Evolutionary conservation across 2,113 vertebrate species (phyloP), one percentile per base, ranked within the genome.

Genomic region (Gavia stellata): DNA sequence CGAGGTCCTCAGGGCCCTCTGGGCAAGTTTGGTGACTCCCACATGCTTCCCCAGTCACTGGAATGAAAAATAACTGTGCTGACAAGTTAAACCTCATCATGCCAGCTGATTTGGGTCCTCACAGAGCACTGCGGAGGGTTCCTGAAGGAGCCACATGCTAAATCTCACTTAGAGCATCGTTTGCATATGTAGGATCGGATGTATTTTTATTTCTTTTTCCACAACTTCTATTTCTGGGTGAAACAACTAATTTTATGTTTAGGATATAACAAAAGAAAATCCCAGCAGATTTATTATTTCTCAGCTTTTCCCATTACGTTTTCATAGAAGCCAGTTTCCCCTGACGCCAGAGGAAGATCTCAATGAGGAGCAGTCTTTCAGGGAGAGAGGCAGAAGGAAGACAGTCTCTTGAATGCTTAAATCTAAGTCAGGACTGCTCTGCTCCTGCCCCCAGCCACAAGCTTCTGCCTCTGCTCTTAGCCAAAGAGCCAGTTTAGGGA

Each of bases 221-320:
- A 96, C 79, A 80, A 34, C 62, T 96, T 96, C 94, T 96, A 93
- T 97, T 96, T 96, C 87, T 97, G 93, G 78, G 20, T 79, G 38
- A 96, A 72, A 77, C 70, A 93, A 85, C 40, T 91, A 33, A 86
- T 96, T 96, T 94, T 87, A 65, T 94, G 79, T 94, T 96, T 82
- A 94, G 91, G 70, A 53, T 82, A 62, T 88, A 96, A 96, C 96
- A 96, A 96, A 96, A 95, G 96, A 97, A 94, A 93, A 95, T 88
- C 62, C 61, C 93, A 91, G 49, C 56, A 93, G 90, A 94, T 96
- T 85, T 66, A 67, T 84, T 89, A 55, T 95, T 96, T 88, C 87
- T 96, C 92, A 95, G 49, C 88, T 96, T 94, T 96, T 96, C 85
- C 92, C 74, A 93, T 95, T 95, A 65, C 1, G 2, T 91, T 85